These are phyloP conservation scores for Enoplosus armatus DNA, from an alignment of 2,797 vertebrate species.

Conservation along the genomic window DNA sequence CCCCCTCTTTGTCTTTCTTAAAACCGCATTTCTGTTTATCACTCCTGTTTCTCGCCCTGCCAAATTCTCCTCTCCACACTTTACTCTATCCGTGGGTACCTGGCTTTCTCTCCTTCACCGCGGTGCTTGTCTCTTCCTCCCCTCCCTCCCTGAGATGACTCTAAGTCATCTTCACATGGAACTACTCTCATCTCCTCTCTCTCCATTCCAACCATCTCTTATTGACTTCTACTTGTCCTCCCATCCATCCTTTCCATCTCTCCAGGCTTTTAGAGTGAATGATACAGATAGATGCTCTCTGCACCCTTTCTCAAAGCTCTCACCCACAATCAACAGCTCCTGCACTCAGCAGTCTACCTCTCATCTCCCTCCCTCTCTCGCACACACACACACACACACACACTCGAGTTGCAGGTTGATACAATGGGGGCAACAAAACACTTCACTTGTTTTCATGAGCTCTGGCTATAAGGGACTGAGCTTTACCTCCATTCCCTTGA, in stretches of 20 bases:
- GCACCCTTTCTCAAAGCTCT: slow-evolving; percentile 80
- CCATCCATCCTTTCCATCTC: slow-evolving; percentile 81
- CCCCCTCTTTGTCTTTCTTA: slow-evolving; percentile 22
- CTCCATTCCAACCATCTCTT: slow-evolving; percentile 75
- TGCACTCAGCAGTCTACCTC: slow-evolving; percentile 74
- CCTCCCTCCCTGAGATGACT: slow-evolving; percentile 45
- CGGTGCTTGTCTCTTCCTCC: slow-evolving; percentile 25
- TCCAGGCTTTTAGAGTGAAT: slow-evolving; percentile 82
- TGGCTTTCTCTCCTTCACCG: slow-evolving; percentile 43
- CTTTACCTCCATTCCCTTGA: slow-evolving; percentile 33
- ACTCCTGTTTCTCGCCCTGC: slow-evolving; percentile 30
- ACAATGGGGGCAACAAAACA: slow-evolving; percentile 66
- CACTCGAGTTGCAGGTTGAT: slow-evolving; percentile 52
- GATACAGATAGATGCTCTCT: slow-evolving; percentile 84
- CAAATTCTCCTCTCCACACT: slow-evolving; percentile 48
- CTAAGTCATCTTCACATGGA: slow-evolving; percentile 76
- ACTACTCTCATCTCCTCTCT: slow-evolving; percentile 72
- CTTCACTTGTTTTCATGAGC: slow-evolving; percentile 57
- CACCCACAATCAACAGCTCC: slow-evolving; percentile 80
- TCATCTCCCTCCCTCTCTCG: slow-evolving; percentile 54
- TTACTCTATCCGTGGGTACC: slow-evolving; percentile 49
- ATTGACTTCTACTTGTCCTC: slow-evolving; percentile 83
- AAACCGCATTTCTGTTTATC: slow-evolving; percentile 55
- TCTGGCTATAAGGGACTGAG: slow-evolving; percentile 21
- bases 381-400: slow-evolving; percentile 24